Conservation (phyloP, 1,140 invertebrate genomes). For the Gryon sp. region DNA sequence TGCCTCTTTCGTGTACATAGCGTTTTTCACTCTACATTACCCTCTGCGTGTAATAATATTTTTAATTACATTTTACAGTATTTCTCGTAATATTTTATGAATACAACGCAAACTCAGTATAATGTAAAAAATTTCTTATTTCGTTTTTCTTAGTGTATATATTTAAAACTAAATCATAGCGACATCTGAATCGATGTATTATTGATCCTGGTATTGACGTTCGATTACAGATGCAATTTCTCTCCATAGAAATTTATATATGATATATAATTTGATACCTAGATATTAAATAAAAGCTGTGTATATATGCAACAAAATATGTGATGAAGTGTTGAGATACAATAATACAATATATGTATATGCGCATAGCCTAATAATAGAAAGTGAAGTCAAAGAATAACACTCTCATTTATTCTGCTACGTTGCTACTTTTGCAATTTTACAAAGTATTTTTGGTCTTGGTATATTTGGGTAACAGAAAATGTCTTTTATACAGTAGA, state of each 20-base stretch:
- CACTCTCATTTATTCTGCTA: slow-evolving; percentile 22
- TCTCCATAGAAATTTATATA: slow-evolving; percentile 57
- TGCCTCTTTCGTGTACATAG: no score
- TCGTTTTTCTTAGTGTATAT: no score
- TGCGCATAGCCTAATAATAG: slow-evolving; percentile 18
- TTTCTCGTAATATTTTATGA: no score
- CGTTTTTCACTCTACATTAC: no score
- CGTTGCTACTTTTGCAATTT: neutral
- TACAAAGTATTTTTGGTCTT: no score
- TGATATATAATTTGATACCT: slow-evolving; percentile 60
- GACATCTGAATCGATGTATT: slow-evolving; percentile 58
- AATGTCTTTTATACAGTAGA: no score
- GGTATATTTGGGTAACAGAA: no score
- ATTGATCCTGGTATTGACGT: slow-evolving; percentile 54
- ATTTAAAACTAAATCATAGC: slow-evolving; percentile 57
- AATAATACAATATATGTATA: slow-evolving; percentile 33
- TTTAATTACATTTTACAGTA: no score
- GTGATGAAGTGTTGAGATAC: slow-evolving; percentile 49
- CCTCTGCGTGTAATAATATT: no score
- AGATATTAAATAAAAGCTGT: slow-evolving; percentile 47
- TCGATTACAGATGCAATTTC: slow-evolving; percentile 49
- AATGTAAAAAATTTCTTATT: no score
- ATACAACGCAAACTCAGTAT: no score
- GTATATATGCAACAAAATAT: slow-evolving; percentile 42
- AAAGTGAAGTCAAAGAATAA: slow-evolving; percentile 43